phyloP scores from a whole-genome alignment of 1,140 invertebrate genomes.

The Saccostrea cuccullata region DNA sequence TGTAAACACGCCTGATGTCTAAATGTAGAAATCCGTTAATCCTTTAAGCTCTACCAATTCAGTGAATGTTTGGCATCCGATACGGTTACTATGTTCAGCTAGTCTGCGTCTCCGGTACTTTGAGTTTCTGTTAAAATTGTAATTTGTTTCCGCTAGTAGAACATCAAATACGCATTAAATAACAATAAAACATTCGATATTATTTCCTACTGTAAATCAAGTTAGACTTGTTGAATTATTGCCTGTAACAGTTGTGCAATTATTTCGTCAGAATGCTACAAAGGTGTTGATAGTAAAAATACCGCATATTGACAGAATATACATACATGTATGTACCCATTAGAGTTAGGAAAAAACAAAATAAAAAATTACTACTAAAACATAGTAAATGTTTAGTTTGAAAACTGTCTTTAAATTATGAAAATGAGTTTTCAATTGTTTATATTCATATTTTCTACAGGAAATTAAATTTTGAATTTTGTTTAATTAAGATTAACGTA shows the following conservation, averaged over 20 bases:
- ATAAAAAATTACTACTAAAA: too few relatives aligned
- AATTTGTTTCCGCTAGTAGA: background rate
- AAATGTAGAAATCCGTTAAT: constrained; percentile 34
- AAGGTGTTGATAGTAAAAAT: too few relatives aligned
- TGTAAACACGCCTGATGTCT: constrained; percentile 8
- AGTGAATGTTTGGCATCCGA: constrained; percentile 19
- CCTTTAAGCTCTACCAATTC: constrained; percentile 28
- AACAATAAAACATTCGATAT: background rate
- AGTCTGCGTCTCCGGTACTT: background rate
- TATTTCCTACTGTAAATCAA: background rate
- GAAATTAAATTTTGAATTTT: too few relatives aligned
- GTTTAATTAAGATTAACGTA: too few relatives aligned
- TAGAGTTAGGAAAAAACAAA: too few relatives aligned
- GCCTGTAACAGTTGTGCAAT: background rate
- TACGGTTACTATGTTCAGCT: background rate
- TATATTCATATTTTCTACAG: too few relatives aligned
- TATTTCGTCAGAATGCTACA: background rate
- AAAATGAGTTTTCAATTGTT: too few relatives aligned
- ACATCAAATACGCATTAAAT: background rate
- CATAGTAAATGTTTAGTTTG: too few relatives aligned
- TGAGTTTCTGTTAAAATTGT: background rate
- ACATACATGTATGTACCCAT: too few relatives aligned
- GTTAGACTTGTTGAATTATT: background rate
- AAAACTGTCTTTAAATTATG: too few relatives aligned
- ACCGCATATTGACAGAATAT: too few relatives aligned